Conservation (phyloP, 2,888 invertebrate genomes). For the Ichneumoninae sp. region DNA sequence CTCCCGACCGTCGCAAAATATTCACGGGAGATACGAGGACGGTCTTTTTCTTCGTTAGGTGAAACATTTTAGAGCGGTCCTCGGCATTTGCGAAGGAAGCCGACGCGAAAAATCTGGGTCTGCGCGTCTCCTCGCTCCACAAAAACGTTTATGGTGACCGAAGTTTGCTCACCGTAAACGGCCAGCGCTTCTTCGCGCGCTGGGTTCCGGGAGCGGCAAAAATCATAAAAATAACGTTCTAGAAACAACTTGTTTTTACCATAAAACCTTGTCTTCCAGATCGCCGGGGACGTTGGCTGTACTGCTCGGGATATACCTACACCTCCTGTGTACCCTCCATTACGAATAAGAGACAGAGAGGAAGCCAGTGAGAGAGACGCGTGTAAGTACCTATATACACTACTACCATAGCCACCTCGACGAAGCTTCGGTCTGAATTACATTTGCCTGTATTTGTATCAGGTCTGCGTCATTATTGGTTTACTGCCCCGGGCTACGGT, state of each 20-base stretch:
- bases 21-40: slow-evolving; percentile 37
- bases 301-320: slow-evolving; percentile 29
- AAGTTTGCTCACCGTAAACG: slow-evolving; percentile 59
- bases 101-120: slow-evolving; percentile 72
- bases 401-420: slow-evolving; percentile 42
- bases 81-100: slow-evolving; percentile 52
- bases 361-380: background rate
- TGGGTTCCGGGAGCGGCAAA: slow-evolving; percentile 67
- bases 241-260: slow-evolving; percentile 76
- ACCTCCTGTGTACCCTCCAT: background rate
- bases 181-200: slow-evolving; percentile 37
- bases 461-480: slow-evolving; percentile 78
- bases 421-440: slow-evolving; percentile 76
- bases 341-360: slow-evolving; percentile 10
- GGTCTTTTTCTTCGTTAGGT: slow-evolving; percentile 43
- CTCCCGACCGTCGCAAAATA: slow-evolving; percentile 51
- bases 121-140: slow-evolving; percentile 69
- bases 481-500: slow-evolving; percentile 73
- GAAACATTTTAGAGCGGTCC: slow-evolving; percentile 64
- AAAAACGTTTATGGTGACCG: slow-evolving; percentile 78
- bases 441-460: slow-evolving; percentile 80
- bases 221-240: slow-evolving; percentile 79
- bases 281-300: slow-evolving; percentile 28
- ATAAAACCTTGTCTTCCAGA: slow-evolving; percentile 69
- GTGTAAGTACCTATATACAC: slow-evolving; percentile 8